These are phyloP conservation scores for Pseudomugil tenellus DNA, from an alignment of 2,797 vertebrate species.

Conservation along the genomic window DNA sequence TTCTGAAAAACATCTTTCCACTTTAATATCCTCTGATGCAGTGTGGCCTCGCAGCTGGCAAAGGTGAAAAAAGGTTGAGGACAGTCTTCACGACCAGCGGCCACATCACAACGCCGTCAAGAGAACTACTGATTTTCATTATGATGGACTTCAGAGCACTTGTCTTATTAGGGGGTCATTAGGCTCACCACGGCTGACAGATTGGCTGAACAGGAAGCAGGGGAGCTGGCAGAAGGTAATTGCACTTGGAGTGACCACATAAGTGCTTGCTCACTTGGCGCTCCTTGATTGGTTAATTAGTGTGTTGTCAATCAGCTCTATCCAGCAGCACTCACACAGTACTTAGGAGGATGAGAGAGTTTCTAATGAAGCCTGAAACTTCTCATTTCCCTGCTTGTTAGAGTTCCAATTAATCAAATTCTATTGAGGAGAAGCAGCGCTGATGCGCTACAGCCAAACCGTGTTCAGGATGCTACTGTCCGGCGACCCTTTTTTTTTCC, in stretches of 20 bases:
- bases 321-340: constrained; percentile 14
- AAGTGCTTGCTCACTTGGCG: constrained; percentile 47
- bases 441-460: not conserved
- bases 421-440: not conserved
- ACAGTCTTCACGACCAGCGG: constrained; percentile 11
- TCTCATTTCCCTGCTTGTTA: constrained; percentile 38
- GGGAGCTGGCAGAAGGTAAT: constrained; percentile 69
- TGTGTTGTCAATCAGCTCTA: constrained; percentile 65
- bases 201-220: constrained; percentile 72
- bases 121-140: constrained; percentile 70
- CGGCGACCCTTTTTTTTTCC: not conserved
- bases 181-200: constrained; percentile 65
- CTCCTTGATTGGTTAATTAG: constrained; percentile 73
- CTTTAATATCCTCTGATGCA: constrained; percentile 35
- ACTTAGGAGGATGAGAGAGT: constrained; percentile 43
- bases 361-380: constrained; percentile 45
- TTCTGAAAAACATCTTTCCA: constrained; percentile 36
- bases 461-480: not conserved
- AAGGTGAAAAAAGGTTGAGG: constrained; percentile 35
- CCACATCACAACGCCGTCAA: not conserved
- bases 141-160: constrained; percentile 65
- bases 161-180: constrained; percentile 78
- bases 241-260: constrained; percentile 65
- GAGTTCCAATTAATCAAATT: constrained; percentile 17
- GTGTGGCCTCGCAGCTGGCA: not conserved